phyloP scores from a whole-genome alignment of 2,113 vertebrate species.

The Furnarius figulus region DNA sequence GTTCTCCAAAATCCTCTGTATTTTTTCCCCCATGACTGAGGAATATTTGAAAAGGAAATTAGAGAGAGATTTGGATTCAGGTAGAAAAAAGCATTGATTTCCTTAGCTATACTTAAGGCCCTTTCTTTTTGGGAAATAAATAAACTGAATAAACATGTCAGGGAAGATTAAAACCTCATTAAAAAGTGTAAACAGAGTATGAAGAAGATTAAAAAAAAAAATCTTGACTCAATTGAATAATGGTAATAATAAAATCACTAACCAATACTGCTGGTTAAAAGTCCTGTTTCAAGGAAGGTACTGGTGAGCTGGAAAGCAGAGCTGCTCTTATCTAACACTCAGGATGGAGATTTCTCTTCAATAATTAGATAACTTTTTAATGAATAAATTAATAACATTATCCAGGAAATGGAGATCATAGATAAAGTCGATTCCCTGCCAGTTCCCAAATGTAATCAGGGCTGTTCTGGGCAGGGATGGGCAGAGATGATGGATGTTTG shows the following conservation, averaged over 20 bases:
- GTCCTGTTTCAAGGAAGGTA: background rate
- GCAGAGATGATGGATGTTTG: background rate
- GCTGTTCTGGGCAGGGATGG: background rate
- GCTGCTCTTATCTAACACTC: constrained; percentile 7
- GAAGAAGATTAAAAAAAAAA: background rate
- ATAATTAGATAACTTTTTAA: constrained; percentile 62
- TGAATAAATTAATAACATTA: constrained; percentile 66
- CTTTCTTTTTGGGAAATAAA: constrained; percentile 48
- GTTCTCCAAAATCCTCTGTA: background rate
- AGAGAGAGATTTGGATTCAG: background rate
- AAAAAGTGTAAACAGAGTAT: constrained; percentile 61
- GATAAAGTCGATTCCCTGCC: background rate
- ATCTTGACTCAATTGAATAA: constrained; percentile 13
- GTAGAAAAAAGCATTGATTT: constrained; percentile 23
- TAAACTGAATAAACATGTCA: constrained; percentile 65
- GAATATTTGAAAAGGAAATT: background rate
- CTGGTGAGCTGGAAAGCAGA: background rate
- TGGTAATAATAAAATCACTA: constrained; percentile 48
- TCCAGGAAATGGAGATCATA: constrained; percentile 16
- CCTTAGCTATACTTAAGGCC: constrained; percentile 12
- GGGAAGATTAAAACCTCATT: constrained; percentile 69
- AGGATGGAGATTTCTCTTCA: constrained; percentile 37
- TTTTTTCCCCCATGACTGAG: background rate
- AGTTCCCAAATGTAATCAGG: constrained; percentile 41
- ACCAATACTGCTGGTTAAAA: constrained; percentile 22